These are phyloP conservation scores for Holothuria leucospilota DNA, from an alignment of 53 echinoderm and acorn worm species.

Conservation along the genomic window DNA sequence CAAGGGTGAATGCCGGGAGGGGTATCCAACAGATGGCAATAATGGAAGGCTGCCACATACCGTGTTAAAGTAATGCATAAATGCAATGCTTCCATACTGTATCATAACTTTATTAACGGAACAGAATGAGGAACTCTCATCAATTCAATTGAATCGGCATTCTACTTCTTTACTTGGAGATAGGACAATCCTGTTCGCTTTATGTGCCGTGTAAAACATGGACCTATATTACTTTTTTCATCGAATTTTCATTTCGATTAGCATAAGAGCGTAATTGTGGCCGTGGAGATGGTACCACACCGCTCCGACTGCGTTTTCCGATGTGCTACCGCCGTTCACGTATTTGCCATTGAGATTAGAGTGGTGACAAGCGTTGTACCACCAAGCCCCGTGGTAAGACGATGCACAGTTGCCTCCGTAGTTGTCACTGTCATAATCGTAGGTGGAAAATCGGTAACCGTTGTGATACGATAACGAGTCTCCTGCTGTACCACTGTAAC, in stretches of 20 bases:
- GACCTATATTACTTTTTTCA: not conserved
- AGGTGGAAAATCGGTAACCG: constrained; percentile 67
- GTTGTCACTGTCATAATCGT: constrained; percentile 70
- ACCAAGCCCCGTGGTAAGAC: constrained; percentile 74
- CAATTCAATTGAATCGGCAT: too few species aligned
- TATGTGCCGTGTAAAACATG: too few species aligned
- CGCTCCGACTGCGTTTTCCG: constrained; percentile 38
- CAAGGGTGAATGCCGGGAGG: too few species aligned
- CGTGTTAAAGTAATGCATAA: too few species aligned
- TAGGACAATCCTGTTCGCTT: too few species aligned
- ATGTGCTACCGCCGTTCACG: constrained; percentile 49
- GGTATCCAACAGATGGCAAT: too few species aligned
- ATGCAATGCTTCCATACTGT: too few species aligned
- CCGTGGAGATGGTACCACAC: constrained; percentile 69
- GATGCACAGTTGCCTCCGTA: constrained; percentile 66
- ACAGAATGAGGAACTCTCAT: too few species aligned
- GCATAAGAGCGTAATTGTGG: constrained; percentile 64
- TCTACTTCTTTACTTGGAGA: too few species aligned
- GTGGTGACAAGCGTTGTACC: constrained; percentile 57
- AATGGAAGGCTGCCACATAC: too few species aligned
- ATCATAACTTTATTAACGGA: too few species aligned
- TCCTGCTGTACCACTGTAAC: constrained; percentile 72
- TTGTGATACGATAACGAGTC: constrained; percentile 62
- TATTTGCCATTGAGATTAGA: constrained; percentile 74
- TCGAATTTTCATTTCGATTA: constrained; percentile 61